A percentile compares a stretch with the other conserved stretches of the same genome.
phyloP scores from a whole-genome alignment of 2,888 invertebrate genomes.

The Scelioninae gen. 2 region DNA sequence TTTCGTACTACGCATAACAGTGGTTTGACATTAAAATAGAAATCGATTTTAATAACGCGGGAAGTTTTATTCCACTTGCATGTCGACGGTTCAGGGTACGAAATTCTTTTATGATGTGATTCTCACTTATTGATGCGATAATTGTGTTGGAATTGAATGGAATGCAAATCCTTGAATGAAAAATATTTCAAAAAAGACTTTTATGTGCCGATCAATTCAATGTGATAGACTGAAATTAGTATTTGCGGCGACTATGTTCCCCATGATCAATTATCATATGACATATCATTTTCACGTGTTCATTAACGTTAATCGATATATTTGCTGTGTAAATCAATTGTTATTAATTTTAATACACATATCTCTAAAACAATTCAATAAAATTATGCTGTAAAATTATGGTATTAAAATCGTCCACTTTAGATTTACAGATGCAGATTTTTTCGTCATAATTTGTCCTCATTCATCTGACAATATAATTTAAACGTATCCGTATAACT shows the following conservation, averaged over 20 bases:
- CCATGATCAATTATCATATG: constrained; percentile 22
- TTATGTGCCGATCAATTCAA: not conserved
- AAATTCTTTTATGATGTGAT: constrained; percentile 14
- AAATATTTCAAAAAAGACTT: not conserved
- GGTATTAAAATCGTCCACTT: no score
- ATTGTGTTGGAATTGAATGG: not conserved
- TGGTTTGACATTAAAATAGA: constrained; percentile 22
- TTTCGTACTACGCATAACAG: not conserved
- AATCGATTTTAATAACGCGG: constrained; percentile 39
- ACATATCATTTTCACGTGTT: constrained; percentile 33
- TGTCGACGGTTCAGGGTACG: constrained; percentile 1
- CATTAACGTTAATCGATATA: constrained; percentile 9
- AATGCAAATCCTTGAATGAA: no score
- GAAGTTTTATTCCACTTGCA: constrained; percentile 11
- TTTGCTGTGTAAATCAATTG: constrained; percentile 23
- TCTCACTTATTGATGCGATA: constrained; percentile 16
- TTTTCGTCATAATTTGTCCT: no score
- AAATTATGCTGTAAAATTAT: no score
- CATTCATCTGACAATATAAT: no score
- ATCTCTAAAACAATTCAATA: no score
- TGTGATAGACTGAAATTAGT: constrained; percentile 19
- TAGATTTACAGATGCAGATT: no score
- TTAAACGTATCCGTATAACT: no score
- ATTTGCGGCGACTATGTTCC: constrained; percentile 2
- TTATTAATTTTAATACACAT: no score